Evolutionary conservation across 2,113 vertebrate genomes (phyloP).

Genomic region (Motacilla tschutschensis): DNA sequence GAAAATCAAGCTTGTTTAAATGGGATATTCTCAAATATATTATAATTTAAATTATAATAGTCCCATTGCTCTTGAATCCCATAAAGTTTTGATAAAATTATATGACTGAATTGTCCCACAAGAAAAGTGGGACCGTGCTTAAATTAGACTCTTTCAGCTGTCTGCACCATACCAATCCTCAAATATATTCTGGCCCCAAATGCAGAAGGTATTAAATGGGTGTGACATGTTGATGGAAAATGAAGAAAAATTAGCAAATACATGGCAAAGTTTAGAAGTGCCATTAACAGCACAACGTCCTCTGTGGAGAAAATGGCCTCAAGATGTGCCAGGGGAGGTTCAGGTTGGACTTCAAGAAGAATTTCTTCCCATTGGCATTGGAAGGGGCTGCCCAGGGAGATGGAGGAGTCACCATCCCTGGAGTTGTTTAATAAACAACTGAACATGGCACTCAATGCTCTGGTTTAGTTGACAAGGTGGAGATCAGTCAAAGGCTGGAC

Average conservation of each 20-base stretch:
- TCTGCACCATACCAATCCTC: not conserved
- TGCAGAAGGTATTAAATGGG: not conserved
- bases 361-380: not conserved
- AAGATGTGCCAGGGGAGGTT: not conserved
- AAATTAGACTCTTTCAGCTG: not conserved
- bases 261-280: not conserved
- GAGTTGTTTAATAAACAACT: not conserved
- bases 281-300: not conserved
- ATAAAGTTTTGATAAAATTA: not conserved
- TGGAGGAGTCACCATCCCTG: not conserved
- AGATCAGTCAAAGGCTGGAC: not conserved
- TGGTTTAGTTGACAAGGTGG: not conserved
- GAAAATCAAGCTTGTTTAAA: not conserved
- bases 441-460: not conserved
- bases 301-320: not conserved
- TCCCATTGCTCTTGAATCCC: not conserved
- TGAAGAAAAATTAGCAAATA: not conserved
- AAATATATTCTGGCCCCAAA: not conserved
- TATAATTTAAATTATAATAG: not conserved
- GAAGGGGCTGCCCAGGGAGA: not conserved
- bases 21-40: not conserved
- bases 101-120: not conserved
- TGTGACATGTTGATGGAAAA: not conserved
- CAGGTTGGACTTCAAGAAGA: not conserved
- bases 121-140: not conserved